Base-by-base conservation (phyloP, 2,888 invertebrate genomes). In the Tortrix viridana region DNA sequence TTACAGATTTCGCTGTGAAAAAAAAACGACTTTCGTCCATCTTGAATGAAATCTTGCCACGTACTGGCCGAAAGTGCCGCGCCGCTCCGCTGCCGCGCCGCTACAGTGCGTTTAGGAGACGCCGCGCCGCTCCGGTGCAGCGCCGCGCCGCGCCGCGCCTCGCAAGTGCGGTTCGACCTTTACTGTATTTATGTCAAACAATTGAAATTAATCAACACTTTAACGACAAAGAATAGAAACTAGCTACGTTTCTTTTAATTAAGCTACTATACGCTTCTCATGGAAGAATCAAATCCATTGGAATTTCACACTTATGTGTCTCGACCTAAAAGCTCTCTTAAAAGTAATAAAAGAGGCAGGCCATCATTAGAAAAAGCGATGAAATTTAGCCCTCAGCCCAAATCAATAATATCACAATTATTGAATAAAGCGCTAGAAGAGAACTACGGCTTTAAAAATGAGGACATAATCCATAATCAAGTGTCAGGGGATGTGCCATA, bases 341-440 rank as follows among this genome's bases (percentile, higher is more conserved):
- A 26, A 38, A 37, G 7, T 54, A 84, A 84, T 69, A 75, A 65
- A 69, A 75, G 76, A 67, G 90, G 89, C 3, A 79, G 89, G 68
- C 90, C 89, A 38, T 69, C 60, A 41, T 76, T 72, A 50, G 71
- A 67, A 20, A 79, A 80, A 46, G 69, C 75, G 22, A 74, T 81
- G 48, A 74, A 69, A 63, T 89, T 88, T 71, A 78, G 84, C 48
- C 74, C 84, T 50, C 82, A 84, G 69, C 89, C 89, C 16, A 79
- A 75, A 65, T 90, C 90, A n/a, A 77, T 85, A 23, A 74, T 90
- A 67, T 81, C 88, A 32, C 75, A 79, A 60, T 74, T 87, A 66
- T 68, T 90, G 54, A 73, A 65, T 59, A 74, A 80, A 71, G 70
- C 72, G 20, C 74, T 71, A 65, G 59, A 67, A 9, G 67, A 70